Base-by-base conservation (phyloP, 2,888 invertebrate species). In the Crematogaster levior region DNA sequence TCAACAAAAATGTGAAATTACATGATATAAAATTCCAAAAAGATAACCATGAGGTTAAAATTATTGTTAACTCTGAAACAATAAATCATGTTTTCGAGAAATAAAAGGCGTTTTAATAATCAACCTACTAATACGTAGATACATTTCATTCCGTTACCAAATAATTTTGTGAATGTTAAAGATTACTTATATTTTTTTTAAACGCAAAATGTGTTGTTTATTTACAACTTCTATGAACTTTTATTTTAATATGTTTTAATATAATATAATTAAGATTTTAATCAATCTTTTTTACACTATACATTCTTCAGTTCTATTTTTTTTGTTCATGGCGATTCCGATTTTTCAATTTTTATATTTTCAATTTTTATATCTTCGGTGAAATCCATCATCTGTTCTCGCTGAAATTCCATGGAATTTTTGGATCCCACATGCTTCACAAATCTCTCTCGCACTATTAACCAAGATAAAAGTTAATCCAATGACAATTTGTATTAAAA, bases 341-440 rank as follows among this genome's bases (percentile, higher is more conserved):
- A 15, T 72, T 6, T 65, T 65, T 73, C 84, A 37, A 92, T 77
- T 58, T 82, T 84, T 87, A 92, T 91, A 12, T 90, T 90, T 70
- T 86, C 88, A n/a, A n/a, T n/a, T n/a, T n/a, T n/a, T 80, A 93
- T 86, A 65, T 92, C 83, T 51, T 92, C 90, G 3, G 91, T 86
- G 40, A 93, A 90, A 37, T 93, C 92, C 92, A 93, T 93, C 82
- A 91, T 77, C 74, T 92, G 87, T 72, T 65, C 56, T 43, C 34
- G 40, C 12, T 63, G 27, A 56, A 12, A 21, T 72, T 51, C 15
- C n/a, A 15, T 53, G 3, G 15, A 27, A 24, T 15, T 21, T 21
- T 48, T 27, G 9, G 56, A 15, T 7, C 18, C 4, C 1, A 46
- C 48, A 21, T 21, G 60, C 10, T 56, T 15, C 3, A 1, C 27